These are phyloP conservation scores for Chaetorhynchus papuensis DNA, from an alignment of 2,113 vertebrate species.

Conservation along the genomic window DNA sequence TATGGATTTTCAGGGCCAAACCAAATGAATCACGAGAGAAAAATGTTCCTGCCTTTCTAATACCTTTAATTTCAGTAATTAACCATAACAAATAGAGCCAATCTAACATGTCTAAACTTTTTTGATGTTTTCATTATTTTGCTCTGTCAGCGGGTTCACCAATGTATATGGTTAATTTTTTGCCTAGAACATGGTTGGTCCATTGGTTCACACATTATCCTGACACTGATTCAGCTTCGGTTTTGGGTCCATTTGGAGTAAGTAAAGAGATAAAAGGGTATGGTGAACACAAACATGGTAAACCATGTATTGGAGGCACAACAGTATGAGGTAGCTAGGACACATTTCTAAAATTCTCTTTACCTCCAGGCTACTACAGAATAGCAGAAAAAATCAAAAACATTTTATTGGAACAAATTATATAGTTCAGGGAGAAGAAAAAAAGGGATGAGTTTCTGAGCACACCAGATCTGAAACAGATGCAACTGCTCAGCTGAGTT, in stretches of 20 bases:
- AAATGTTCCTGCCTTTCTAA: not conserved
- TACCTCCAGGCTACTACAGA: not conserved
- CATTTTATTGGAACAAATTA: not conserved
- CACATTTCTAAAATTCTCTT: not conserved
- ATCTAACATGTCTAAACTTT: not conserved
- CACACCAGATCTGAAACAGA: not conserved
- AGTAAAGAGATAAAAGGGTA: not conserved
- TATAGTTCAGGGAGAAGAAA: not conserved
- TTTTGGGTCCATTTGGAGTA: not conserved
- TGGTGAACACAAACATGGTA: not conserved
- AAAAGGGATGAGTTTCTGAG: not conserved
- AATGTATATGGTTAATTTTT: not conserved
- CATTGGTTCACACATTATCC: not conserved
- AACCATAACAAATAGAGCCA: not conserved
- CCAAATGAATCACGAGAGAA: not conserved
- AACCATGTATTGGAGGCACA: not conserved
- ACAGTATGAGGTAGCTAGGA: not conserved
- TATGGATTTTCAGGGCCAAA: conserved; percentile 31
- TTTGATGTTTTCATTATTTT: not conserved
- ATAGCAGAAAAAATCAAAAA: not conserved
- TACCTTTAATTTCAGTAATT: conserved; percentile 47
- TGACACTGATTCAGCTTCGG: not conserved
- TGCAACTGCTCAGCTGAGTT: not conserved
- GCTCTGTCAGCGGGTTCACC: not conserved
- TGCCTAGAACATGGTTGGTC: not conserved